Conservation (phyloP, 1,140 invertebrate genomes). For the Pogonus chalceus region DNA sequence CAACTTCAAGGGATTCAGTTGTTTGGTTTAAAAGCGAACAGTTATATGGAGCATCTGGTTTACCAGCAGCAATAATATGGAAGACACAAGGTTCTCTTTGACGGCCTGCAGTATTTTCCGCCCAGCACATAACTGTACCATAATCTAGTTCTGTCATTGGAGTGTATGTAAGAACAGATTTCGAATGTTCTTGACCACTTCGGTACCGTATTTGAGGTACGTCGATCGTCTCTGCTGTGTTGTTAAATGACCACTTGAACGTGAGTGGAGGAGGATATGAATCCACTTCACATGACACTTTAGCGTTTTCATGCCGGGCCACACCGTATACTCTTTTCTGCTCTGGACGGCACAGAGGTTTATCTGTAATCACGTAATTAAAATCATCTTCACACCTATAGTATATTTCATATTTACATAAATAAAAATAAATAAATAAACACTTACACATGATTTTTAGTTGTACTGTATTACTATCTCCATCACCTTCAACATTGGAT, state of each 20-base stretch:
- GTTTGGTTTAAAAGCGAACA: constrained; percentile 71
- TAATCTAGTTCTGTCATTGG: constrained; percentile 70
- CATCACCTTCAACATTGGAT: constrained; percentile 80
- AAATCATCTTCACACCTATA: neutral
- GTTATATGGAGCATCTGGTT: constrained; percentile 69
- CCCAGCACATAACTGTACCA: constrained; percentile 59
- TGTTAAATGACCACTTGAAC: constrained; percentile 86
- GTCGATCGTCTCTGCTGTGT: constrained; percentile 69
- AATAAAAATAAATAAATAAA: neutral
- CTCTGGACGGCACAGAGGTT: constrained; percentile 67
- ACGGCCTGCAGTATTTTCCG: constrained; percentile 52
- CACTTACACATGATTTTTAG: constrained; percentile 86
- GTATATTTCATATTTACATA: neutral
- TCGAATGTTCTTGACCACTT: constrained; percentile 46
- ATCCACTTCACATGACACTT: constrained; percentile 75
- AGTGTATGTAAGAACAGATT: constrained; percentile 65
- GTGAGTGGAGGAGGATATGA: constrained; percentile 71
- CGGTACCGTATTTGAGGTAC: constrained; percentile 53
- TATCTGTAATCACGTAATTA: constrained; percentile 49
- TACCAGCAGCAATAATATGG: constrained; percentile 63
- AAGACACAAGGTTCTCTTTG: constrained; percentile 62
- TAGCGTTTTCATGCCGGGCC: constrained; percentile 68
- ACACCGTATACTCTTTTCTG: constrained; percentile 77
- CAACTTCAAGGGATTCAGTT: constrained; percentile 64
- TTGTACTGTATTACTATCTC: constrained; percentile 65